Percentiles rank a stretch among this genome's conserved stretches.
Evolutionary conservation across 30 jellyfish, hydroid and myxozoan genomes (phyloP).

Genomic region (Hydractinia symbiolongicarpus): DNA sequence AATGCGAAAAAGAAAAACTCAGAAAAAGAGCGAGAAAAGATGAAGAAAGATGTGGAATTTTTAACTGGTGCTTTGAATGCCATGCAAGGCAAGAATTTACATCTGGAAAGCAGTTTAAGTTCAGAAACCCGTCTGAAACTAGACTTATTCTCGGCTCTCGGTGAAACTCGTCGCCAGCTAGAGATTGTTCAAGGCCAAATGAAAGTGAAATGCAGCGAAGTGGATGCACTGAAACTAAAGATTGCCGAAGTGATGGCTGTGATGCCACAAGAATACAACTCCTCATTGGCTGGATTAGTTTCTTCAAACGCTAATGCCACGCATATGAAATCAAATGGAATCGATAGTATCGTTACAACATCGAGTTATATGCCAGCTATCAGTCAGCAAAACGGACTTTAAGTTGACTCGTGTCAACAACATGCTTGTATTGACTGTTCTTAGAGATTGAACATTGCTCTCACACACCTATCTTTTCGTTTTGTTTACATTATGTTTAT

Average conservation of each 20-base stretch:
- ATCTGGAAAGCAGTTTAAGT: constrained; percentile 95
- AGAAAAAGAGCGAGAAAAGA: constrained; percentile 72
- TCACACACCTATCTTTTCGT: too few species aligned
- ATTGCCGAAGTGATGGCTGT: constrained; percentile 99
- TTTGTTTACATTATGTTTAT: too few species aligned
- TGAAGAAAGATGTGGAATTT: constrained; percentile 87
- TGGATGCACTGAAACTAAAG: constrained; percentile 66
- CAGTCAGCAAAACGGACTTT: constrained; percentile 20
- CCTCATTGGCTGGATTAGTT: constrained; percentile 63
- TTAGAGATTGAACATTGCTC: too few species aligned
- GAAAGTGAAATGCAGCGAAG: constrained; percentile 73
- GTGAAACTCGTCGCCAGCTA: constrained; percentile 96
- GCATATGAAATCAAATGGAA: constrained; percentile 14
- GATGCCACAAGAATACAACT: constrained; percentile 89
- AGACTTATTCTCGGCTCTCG: constrained; percentile 96
- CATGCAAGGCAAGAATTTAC: constrained; percentile 95
- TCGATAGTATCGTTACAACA: constrained; percentile 32
- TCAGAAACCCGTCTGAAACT: constrained; percentile 93
- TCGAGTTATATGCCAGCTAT: constrained; percentile 1
- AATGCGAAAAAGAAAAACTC: constrained; percentile 50
- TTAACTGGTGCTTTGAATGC: constrained; percentile 85
- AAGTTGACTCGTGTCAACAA: too few species aligned
- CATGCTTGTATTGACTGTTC: too few species aligned
- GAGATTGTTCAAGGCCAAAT: constrained; percentile 79
- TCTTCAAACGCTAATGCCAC: neutral